These are phyloP conservation scores for Thymelicus acteon DNA, from an alignment of 2,888 invertebrate genomes.

Conservation along the genomic window DNA sequence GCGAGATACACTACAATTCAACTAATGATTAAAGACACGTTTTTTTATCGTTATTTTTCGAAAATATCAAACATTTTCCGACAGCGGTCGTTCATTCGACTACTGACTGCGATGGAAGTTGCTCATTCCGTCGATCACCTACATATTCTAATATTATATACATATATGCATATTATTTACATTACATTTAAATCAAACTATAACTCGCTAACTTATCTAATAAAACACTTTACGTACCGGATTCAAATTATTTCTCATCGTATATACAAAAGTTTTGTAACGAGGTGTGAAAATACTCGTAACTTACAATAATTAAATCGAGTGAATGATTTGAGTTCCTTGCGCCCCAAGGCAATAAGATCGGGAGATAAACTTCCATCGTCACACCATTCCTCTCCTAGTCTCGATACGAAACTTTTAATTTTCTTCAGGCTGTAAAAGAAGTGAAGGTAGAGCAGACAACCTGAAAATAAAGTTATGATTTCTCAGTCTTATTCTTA, in stretches of 20 bases:
- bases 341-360: slow-evolving; percentile 34
- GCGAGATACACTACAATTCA: slow-evolving; percentile 38
- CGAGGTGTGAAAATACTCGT: slow-evolving; percentile 3
- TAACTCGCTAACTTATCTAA: too few relatives aligned
- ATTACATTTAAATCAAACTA: too few relatives aligned
- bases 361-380: slow-evolving; percentile 36
- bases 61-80: too few relatives aligned
- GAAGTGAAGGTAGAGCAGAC: slow-evolving; percentile 35
- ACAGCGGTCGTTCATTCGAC: too few relatives aligned
- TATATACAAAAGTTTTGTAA: too few relatives aligned
- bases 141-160: too few relatives aligned
- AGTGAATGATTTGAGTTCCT: slow-evolving; percentile 36
- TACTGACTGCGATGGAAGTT: too few relatives aligned
- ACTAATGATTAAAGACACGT: not conserved
- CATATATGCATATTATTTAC: too few relatives aligned
- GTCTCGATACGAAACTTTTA: slow-evolving; percentile 39
- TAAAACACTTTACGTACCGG: too few relatives aligned
- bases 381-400: slow-evolving; percentile 40
- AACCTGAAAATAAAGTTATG: slow-evolving; percentile 30
- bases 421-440: slow-evolving; percentile 39
- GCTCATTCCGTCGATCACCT: too few relatives aligned
- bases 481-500: not conserved
- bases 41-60: too few relatives aligned
- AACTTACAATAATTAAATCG: slow-evolving; percentile 37
- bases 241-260: too few relatives aligned